A percentile compares a stretch with the other conserved stretches of the same genome.
These are phyloP conservation scores for Silurus glanis DNA, from an alignment of 2,113 vertebrate genomes.

Conservation along the genomic window DNA sequence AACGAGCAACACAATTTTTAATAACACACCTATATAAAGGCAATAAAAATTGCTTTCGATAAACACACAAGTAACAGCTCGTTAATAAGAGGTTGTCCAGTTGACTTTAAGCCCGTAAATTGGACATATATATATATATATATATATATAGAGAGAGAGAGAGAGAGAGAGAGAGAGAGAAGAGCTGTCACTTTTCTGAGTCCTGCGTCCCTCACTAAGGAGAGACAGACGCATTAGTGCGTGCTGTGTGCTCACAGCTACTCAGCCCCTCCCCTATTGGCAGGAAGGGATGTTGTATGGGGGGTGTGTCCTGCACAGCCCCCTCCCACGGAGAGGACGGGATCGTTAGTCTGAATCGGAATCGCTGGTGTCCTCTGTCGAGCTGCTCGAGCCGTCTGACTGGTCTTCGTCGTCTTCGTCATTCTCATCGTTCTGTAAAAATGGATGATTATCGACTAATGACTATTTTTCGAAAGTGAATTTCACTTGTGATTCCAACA, in stretches of 20 bases:
- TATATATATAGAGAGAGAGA: background rate
- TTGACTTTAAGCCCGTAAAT: slow-evolving; percentile 45
- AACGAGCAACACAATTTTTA: slow-evolving; percentile 54
- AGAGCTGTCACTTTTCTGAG: slow-evolving; percentile 6
- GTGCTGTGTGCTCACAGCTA: slow-evolving; percentile 52
- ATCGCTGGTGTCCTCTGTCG: slow-evolving; percentile 72
- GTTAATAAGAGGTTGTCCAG: slow-evolving; percentile 48
- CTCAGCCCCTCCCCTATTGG: slow-evolving; percentile 42
- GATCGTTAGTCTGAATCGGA: slow-evolving; percentile 69
- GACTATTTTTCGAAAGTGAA: background rate
- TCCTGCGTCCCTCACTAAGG: slow-evolving; percentile 1
- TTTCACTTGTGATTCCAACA: background rate
- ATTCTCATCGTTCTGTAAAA: slow-evolving; percentile 64
- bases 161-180: background rate
- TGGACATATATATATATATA: slow-evolving; percentile 28
- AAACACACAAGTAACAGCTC: slow-evolving; percentile 63
- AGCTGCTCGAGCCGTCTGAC: slow-evolving; percentile 67
- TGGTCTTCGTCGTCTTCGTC: slow-evolving; percentile 63
- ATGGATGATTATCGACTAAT: no score
- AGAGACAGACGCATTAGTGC: background rate
- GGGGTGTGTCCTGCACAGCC: slow-evolving; percentile 73
- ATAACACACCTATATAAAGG: slow-evolving; percentile 65
- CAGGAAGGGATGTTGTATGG: slow-evolving; percentile 50
- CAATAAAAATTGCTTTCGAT: slow-evolving; percentile 53
- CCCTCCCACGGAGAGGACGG: slow-evolving; percentile 57